These are phyloP conservation scores for Pseudococcus jackbeardsleyi DNA, from an alignment of 2,888 invertebrate genomes.

Conservation along the genomic window DNA sequence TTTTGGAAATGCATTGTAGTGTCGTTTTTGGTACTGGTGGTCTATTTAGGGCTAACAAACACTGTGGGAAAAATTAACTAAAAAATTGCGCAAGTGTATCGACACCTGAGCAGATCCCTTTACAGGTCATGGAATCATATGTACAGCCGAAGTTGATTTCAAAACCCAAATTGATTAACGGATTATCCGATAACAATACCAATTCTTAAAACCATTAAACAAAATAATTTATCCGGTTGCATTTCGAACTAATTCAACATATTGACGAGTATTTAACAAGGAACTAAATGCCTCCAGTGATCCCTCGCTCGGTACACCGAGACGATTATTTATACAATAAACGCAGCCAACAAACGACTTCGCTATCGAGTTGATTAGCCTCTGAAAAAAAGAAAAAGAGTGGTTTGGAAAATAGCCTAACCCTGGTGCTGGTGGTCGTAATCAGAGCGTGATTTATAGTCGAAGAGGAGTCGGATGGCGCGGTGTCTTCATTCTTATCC, in stretches of 20 bases:
- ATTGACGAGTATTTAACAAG: neutral
- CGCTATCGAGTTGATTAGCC: slow-evolving; percentile 29
- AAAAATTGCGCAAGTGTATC: too few relatives aligned
- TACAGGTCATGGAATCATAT: too few relatives aligned
- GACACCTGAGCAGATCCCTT: too few relatives aligned
- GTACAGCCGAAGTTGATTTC: too few relatives aligned
- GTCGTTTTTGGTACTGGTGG: too few relatives aligned
- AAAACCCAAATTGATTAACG: neutral
- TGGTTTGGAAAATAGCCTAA: neutral
- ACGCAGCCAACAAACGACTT: neutral
- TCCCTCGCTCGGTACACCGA: neutral
- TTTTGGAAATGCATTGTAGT: too few relatives aligned
- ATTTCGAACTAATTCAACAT: neutral
- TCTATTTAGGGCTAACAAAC: too few relatives aligned
- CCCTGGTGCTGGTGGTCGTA: slow-evolving; percentile 14
- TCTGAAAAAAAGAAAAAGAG: neutral
- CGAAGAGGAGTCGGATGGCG: slow-evolving; percentile 2
- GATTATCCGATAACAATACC: neutral
- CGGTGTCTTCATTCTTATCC: slow-evolving; percentile 54
- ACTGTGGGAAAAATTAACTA: too few relatives aligned
- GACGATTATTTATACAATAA: neutral
- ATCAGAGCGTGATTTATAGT: slow-evolving; percentile 53
- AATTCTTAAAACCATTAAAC: neutral
- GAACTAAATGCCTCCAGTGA: slow-evolving; percentile 14
- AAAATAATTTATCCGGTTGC: neutral